A percentile compares a stretch with the other conserved stretches of the same genome.
phyloP scores from a whole-genome alignment of 2,888 invertebrate genomes.

The Thereva nobilitata region DNA sequence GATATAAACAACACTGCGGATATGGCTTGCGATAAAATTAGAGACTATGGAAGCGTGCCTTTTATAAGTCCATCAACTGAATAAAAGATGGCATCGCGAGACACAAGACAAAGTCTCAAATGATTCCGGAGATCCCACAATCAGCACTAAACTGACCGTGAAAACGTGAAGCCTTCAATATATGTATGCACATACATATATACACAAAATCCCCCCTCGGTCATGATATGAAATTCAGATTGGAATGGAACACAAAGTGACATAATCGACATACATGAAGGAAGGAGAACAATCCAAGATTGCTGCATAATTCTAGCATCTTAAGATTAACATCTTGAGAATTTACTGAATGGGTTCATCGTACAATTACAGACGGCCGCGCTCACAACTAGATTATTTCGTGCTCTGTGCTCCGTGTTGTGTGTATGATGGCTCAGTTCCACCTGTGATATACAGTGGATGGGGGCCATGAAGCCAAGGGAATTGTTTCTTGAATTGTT shows the following conservation, averaged over 20 bases:
- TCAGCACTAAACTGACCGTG: conserved; percentile 4
- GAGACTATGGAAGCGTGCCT: too few species aligned
- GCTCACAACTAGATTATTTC: conserved; percentile 27
- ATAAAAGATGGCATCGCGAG: neutral
- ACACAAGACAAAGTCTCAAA: neutral
- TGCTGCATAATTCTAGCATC: neutral
- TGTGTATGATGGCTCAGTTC: conserved; percentile 5
- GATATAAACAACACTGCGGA: too few species aligned
- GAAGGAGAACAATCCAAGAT: conserved; percentile 16
- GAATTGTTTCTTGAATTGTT: conserved; percentile 17
- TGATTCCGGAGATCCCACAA: conserved; percentile 2
- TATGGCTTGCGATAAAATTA: too few species aligned
- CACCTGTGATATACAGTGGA: neutral
- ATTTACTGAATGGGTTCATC: conserved; percentile 34
- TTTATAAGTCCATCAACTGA: neutral
- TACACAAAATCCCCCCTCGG: neutral
- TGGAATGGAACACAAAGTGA: conserved; percentile 7
- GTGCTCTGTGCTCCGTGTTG: conserved; percentile 6
- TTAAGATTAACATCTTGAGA: conserved; percentile 20
- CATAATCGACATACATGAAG: conserved; percentile 24
- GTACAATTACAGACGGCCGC: conserved; percentile 28
- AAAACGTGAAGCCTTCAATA: conserved; percentile 4
- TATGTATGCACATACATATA: too few species aligned
- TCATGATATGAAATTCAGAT: neutral
- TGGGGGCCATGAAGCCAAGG: neutral